Conservation (phyloP, 2,797 vertebrate species). For the Microcaecilia unicolor region DNA sequence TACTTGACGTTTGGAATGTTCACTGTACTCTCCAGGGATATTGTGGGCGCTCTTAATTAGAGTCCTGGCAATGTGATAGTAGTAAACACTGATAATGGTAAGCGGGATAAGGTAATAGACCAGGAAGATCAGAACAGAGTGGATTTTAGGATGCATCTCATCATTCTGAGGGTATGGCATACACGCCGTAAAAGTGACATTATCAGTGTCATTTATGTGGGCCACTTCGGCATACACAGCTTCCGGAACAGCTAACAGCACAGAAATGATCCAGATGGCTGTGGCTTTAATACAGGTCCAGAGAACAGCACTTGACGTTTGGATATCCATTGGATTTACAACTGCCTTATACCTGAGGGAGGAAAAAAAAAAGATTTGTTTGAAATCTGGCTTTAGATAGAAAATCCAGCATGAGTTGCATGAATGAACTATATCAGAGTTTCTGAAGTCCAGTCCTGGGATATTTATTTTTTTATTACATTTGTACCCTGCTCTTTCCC, state of each 20-base stretch:
- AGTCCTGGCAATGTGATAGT: conserved; percentile 84
- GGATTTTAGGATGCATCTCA: conserved; percentile 82
- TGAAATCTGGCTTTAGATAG: not conserved
- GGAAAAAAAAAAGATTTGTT: conserved; percentile 1
- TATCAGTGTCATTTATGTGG: conserved; percentile 53
- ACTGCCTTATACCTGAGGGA: conserved; percentile 80
- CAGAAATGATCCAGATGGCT: conserved; percentile 80
- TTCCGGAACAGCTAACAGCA: conserved; percentile 79
- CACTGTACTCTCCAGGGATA: conserved; percentile 84
- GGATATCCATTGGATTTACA: conserved; percentile 94
- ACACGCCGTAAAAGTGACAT: conserved; percentile 76
- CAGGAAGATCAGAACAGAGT: conserved; percentile 85
- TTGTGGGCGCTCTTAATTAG: conserved; percentile 83
- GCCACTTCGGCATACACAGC: conserved; percentile 83
- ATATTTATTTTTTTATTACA: no score
- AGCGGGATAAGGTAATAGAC: conserved; percentile 91
- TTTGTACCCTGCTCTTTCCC: no score
- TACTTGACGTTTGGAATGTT: conserved; percentile 87
- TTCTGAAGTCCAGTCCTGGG: no score
- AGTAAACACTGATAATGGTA: conserved; percentile 81
- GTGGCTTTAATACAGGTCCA: conserved; percentile 78
- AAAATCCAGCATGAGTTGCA: not conserved
- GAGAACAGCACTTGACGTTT: conserved; percentile 73
- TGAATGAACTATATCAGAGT: no score
- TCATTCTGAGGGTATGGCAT: conserved; percentile 82